Conservation (phyloP, 2,888 invertebrate genomes). For the Diplazon laetatorius region DNA sequence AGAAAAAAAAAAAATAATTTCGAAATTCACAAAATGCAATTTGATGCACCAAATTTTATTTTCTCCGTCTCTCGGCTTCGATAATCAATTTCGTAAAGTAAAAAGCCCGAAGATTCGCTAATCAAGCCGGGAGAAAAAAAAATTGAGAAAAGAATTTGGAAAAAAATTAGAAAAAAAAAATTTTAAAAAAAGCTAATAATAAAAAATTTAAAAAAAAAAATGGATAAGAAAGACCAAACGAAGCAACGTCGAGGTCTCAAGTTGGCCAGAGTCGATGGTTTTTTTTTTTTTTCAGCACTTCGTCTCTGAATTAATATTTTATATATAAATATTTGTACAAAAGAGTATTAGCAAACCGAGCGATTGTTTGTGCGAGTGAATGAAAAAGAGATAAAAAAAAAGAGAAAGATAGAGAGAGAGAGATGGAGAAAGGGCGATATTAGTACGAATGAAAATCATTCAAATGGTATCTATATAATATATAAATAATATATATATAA, state of each 20-base stretch:
- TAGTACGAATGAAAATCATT: conserved; percentile 47
- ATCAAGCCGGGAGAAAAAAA: no score
- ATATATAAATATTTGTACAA: conserved; percentile 82
- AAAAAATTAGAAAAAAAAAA: conserved; percentile 7
- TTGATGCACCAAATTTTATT: conserved; percentile 2
- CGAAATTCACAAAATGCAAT: no score
- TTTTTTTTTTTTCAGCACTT: conserved; percentile 67
- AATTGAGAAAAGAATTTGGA: neutral
- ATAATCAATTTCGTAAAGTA: no score
- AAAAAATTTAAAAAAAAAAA: no score
- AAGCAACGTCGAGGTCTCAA: conserved; percentile 54
- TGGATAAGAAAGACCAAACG: conserved; percentile 52
- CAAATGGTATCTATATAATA: conserved; percentile 48
- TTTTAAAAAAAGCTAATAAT: conserved; percentile 21
- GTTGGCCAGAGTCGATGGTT: conserved; percentile 61
- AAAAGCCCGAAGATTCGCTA: no score
- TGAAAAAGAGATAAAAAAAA: neutral
- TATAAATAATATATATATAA: conserved; percentile 62
- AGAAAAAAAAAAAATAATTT: no score
- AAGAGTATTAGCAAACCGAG: conserved; percentile 71
- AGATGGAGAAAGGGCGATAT: conserved; percentile 64
- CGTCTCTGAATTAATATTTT: conserved; percentile 78
- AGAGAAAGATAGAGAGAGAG: conserved; percentile 44
- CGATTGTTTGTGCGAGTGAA: no score
- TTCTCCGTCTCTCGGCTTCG: no score